Evolutionary conservation across 2,113 vertebrate genomes (phyloP), one percentile per base, ranked within the genome.

Genomic region (Ptychochromis oligacanthus): DNA sequence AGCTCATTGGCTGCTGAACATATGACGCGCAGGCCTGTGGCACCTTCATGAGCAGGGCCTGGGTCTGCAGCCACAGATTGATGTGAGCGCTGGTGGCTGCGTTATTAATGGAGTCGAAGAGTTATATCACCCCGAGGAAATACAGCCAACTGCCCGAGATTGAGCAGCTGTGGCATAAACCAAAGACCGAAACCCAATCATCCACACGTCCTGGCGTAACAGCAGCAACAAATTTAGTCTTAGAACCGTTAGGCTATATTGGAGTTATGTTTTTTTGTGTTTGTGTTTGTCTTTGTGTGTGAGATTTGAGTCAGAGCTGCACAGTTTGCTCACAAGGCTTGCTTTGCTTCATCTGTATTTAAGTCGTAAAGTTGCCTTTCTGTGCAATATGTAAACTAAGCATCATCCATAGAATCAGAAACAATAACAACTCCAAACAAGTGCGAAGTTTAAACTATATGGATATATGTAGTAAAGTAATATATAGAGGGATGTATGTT

Each of bases 71-170:
- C 80, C 75, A 36, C 77, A 83, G 83, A 93, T 86, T 92, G 87
- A 93, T 91, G 88, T 82, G 85, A 77, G 78, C 77, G 79, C 83
- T 81, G 86, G 60, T 83, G 87, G 90, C 89, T 58, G 79, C 80
- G 81, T 88, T 91, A 91, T 93, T 93, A 94, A 94, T 92, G 92
- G 93, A 88, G 77, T n/a, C 62, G 58, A 88, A 91, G 92, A 94
- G 83, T 94, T 94, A 93, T 92, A 80, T 86, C 87, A 84, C 90
- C 86, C 88, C 1, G 65, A 93, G 91, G 90, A 93, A 89, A 91
- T 89, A 79, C 88, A 85, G 84, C 87, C 89, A 91, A 91, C 82
- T 78, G 74, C 72, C 85, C 58, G 82, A 91, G 88, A 94, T 83
- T 87, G 93, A 93, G 88, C 87, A 82, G 79, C 88, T 80, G 82